Percentiles rank a stretch among this genome's conserved stretches.
Evolutionary conservation across 2,797 vertebrate genomes (phyloP).

Genomic region (Taenioides sp.): DNA sequence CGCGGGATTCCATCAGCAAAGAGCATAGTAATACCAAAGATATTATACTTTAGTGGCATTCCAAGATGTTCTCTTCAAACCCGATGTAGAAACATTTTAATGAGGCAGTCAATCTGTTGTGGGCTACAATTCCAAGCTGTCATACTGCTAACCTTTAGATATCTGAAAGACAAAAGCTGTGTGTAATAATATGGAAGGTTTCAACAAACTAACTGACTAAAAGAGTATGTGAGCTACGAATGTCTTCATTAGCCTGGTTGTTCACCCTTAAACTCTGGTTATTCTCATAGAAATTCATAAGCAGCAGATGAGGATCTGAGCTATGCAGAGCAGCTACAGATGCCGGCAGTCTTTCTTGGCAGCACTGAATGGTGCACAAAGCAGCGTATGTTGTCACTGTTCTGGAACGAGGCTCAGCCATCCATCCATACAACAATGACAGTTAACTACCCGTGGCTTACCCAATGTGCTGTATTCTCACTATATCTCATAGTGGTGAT

Average conservation of each 20-base stretch:
- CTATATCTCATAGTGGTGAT: constrained; percentile 60
- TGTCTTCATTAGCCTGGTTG: constrained; percentile 71
- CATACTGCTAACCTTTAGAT: constrained; percentile 31
- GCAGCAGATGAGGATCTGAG: constrained; percentile 69
- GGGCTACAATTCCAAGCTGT: constrained; percentile 14
- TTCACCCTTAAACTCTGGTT: constrained; percentile 53
- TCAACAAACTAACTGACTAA: constrained; percentile 31
- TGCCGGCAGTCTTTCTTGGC: constrained; percentile 72
- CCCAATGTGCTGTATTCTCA: constrained; percentile 46
- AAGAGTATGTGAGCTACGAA: constrained; percentile 42
- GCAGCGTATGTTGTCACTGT: constrained; percentile 67
- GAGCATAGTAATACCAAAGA: constrained; percentile 54
- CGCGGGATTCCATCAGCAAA: constrained; percentile 58
- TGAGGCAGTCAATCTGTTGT: constrained; percentile 37
- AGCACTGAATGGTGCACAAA: constrained; percentile 63
- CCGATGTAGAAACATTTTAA: constrained; percentile 42
- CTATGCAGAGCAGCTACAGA: constrained; percentile 66
- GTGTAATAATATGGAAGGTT: constrained; percentile 47
- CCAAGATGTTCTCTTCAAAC: constrained; percentile 45
- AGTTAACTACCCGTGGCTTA: constrained; percentile 70
- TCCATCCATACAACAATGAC: constrained; percentile 68
- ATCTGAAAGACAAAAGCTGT: constrained; percentile 33
- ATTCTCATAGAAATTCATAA: constrained; percentile 72
- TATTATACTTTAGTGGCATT: constrained; percentile 37
- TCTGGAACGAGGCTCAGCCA: constrained; percentile 66